Evolutionary conservation across 2,888 invertebrate species (phyloP).

Genomic region (Cenopis cana): DNA sequence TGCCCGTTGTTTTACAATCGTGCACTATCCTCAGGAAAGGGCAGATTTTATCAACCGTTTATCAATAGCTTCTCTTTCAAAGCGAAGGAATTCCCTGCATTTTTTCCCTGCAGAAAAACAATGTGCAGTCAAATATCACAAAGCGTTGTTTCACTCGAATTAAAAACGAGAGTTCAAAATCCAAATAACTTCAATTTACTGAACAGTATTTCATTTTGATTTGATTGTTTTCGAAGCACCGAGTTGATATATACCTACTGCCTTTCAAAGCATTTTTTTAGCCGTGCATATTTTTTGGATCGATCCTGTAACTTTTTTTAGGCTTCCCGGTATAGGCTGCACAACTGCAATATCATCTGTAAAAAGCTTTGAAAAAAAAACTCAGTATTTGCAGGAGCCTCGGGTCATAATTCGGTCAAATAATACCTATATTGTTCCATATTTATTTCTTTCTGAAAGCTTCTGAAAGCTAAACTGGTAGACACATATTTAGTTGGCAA

Average conservation of each 20-base stretch:
- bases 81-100: slow-evolving; percentile 17
- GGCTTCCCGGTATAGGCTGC: neutral
- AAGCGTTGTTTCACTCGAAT: slow-evolving; percentile 31
- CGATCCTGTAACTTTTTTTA: neutral
- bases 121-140: slow-evolving; percentile 29
- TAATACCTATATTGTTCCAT: too few species aligned
- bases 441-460: too few species aligned
- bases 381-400: neutral
- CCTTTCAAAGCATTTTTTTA: neutral
- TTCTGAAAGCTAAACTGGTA: too few species aligned
- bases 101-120: neutral
- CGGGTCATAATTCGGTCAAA: neutral
- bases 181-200: slow-evolving; percentile 56
- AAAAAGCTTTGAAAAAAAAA: neutral
- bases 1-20: slow-evolving; percentile 64
- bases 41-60: slow-evolving; percentile 54
- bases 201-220: slow-evolving; percentile 47
- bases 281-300: neutral
- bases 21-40: slow-evolving; percentile 53
- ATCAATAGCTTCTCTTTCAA: slow-evolving; percentile 24
- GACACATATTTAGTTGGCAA: slow-evolving; percentile 7
- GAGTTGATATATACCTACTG: neutral
- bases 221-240: slow-evolving; percentile 15
- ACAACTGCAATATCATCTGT: neutral
- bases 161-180: slow-evolving; percentile 46